A percentile compares a stretch with the other conserved stretches of the same genome.
Conservation (phyloP, 2,113 vertebrate genomes). For the Ciconia stormi region DNA sequence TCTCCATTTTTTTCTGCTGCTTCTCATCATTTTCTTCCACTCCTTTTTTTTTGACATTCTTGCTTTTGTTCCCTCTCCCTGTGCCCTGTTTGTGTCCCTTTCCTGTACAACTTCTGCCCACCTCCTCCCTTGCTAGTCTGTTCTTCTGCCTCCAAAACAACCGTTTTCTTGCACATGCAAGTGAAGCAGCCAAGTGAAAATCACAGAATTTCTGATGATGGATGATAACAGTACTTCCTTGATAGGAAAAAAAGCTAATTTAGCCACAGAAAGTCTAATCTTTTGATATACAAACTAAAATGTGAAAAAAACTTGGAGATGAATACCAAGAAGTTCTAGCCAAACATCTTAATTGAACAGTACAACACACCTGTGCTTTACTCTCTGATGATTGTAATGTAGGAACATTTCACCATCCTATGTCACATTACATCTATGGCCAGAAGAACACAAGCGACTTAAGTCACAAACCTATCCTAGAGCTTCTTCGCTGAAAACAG, state of each 20-base stretch:
- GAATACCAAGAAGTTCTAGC: background rate
- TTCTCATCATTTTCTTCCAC: background rate
- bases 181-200: background rate
- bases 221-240: background rate
- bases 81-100: background rate
- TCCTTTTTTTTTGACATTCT: background rate
- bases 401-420: background rate
- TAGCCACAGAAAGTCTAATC: background rate
- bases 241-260: background rate
- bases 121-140: background rate
- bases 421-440: too few relatives aligned
- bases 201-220: background rate
- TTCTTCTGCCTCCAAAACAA: background rate
- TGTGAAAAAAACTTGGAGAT: background rate
- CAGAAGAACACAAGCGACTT: background rate
- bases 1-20: background rate
- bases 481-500: background rate
- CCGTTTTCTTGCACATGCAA: background rate
- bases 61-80: background rate
- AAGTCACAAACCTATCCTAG: background rate
- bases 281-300: background rate
- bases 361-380: background rate
- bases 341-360: background rate
- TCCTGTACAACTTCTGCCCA: background rate
- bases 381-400: background rate